Percentiles rank a stretch among this genome's conserved stretches.
phyloP scores from a whole-genome alignment of 2,113 vertebrate genomes.

The Nesoenas mayeri region DNA sequence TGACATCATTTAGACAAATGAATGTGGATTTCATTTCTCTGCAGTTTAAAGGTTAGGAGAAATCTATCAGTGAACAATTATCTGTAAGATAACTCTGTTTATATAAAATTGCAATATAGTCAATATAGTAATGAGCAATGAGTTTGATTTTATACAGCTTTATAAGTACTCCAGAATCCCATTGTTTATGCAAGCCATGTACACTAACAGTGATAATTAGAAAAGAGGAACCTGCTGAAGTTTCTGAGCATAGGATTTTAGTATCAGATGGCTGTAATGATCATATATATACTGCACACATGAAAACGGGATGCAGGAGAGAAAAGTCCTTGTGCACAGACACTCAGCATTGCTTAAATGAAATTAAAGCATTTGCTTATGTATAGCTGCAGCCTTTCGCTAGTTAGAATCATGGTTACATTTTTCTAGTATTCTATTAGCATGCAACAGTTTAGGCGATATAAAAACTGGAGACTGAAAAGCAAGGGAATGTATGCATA shows the following conservation, averaged over 20 bases:
- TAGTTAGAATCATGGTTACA: not conserved
- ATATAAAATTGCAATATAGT: not conserved
- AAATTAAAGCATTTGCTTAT: not conserved
- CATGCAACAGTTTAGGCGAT: not conserved
- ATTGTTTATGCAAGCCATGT: not conserved
- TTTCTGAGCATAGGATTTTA: not conserved
- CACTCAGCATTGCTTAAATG: not conserved
- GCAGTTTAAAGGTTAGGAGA: not conserved
- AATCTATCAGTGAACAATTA: not conserved
- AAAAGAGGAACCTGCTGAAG: not conserved
- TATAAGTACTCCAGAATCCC: not conserved
- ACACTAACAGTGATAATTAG: not conserved
- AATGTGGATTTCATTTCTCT: not conserved
- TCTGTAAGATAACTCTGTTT: not conserved
- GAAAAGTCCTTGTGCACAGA: not conserved
- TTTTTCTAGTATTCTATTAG: not conserved
- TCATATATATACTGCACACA: not conserved
- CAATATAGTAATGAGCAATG: not conserved
- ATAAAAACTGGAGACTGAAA: not conserved
- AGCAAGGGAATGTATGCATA: not conserved
- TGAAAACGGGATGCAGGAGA: not conserved
- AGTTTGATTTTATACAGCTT: not conserved
- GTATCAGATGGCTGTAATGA: not conserved
- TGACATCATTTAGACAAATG: slow-evolving; percentile 29
- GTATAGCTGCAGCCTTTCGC: not conserved